A percentile compares a stretch with the other conserved stretches of the same genome.
phyloP scores from a whole-genome alignment of 2,797 vertebrate species.

The Chelidonichthys spinosus region DNA sequence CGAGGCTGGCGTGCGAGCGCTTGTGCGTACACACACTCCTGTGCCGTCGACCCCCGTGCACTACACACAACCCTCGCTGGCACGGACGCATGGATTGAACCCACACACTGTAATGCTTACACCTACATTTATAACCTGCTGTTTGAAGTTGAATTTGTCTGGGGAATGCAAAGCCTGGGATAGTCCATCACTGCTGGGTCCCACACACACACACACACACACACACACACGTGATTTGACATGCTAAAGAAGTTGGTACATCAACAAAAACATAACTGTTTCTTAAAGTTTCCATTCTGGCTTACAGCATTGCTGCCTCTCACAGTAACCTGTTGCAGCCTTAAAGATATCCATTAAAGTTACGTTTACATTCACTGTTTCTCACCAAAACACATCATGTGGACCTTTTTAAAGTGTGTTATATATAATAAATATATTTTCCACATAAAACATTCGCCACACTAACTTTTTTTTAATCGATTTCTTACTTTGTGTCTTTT shows the following conservation, averaged over 20 bases:
- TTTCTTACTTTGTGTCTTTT: background rate
- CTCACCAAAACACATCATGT: background rate
- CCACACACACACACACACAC: constrained; percentile 46
- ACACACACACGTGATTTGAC: background rate
- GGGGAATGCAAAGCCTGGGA: constrained; percentile 69
- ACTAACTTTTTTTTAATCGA: background rate
- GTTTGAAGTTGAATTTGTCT: constrained; percentile 62
- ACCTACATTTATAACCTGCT: constrained; percentile 52
- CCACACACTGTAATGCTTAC: constrained; percentile 58
- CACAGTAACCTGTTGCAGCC: background rate
- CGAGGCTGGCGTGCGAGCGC: background rate
- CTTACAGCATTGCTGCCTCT: background rate
- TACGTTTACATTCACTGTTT: background rate
- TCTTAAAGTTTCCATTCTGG: background rate
- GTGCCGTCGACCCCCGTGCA: constrained; percentile 24
- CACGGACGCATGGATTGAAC: constrained; percentile 45
- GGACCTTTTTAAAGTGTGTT: too few species aligned
- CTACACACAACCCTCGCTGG: background rate
- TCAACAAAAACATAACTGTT: background rate
- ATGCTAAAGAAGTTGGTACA: background rate
- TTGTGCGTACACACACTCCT: constrained; percentile 9
- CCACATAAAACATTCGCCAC: background rate
- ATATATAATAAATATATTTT: too few species aligned
- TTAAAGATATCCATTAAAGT: background rate
- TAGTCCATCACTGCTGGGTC: constrained; percentile 46